These are phyloP conservation scores for Volucella inanis DNA, from an alignment of 2,888 invertebrate genomes.

Conservation along the genomic window DNA sequence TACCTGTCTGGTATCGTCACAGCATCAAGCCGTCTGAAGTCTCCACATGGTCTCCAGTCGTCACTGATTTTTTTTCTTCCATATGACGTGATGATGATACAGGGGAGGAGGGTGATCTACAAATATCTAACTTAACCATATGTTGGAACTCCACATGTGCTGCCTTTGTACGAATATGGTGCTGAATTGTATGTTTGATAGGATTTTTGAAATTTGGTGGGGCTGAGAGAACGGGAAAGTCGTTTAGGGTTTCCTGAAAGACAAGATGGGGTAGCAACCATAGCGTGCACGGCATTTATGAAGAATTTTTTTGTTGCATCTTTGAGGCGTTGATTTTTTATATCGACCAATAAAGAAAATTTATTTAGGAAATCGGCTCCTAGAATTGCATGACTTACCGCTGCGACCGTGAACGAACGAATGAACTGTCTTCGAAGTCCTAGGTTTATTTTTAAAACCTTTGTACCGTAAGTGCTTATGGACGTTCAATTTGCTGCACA, in stretches of 20 bases:
- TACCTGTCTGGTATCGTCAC: too few species aligned
- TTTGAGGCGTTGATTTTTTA: neutral
- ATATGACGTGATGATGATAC: constrained; percentile 48
- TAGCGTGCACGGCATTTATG: too few species aligned
- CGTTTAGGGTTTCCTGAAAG: neutral
- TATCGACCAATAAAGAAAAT: neutral
- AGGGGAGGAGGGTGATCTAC: constrained; percentile 38
- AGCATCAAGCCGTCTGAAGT: too few species aligned
- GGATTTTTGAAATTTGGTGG: constrained; percentile 5
- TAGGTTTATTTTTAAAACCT: neutral
- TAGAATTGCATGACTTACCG: too few species aligned
- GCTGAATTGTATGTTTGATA: constrained; percentile 27
- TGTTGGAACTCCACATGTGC: constrained; percentile 55
- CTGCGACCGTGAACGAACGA: too few species aligned
- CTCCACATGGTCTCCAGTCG: constrained; percentile 77
- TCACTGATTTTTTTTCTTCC: constrained; percentile 44
- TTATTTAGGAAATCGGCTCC: neutral
- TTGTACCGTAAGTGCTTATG: neutral
- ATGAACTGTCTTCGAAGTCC: too few species aligned
- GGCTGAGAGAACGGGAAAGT: constrained; percentile 2
- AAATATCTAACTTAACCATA: constrained; percentile 45
- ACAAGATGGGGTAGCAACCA: neutral
- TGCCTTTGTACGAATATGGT: constrained; percentile 56
- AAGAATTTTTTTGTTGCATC: too few species aligned
- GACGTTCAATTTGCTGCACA: neutral